Evolutionary conservation across 2,888 invertebrate species (phyloP).

Genomic region (Lissocephala sabroskyi): DNA sequence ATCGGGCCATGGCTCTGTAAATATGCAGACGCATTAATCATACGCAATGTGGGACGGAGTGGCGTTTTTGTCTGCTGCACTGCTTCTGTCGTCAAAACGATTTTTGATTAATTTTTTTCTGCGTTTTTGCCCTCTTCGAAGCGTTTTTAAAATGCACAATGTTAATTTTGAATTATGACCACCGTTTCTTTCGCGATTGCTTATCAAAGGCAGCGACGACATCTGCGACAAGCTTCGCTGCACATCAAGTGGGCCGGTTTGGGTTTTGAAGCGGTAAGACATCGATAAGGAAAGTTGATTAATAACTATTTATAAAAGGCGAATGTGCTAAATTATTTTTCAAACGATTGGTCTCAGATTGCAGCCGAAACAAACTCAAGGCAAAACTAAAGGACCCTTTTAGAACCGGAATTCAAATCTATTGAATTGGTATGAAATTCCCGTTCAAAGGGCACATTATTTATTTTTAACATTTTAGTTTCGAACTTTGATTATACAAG

Average conservation of each 20-base stretch:
- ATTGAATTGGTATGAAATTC: no score
- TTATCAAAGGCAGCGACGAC: conserved; percentile 10
- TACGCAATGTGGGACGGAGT: conserved; percentile 25
- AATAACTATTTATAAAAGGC: not conserved
- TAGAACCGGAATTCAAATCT: no score
- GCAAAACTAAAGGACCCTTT: no score
- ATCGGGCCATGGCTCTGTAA: conserved; percentile 22
- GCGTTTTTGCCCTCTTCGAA: not conserved
- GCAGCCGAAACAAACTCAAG: no score
- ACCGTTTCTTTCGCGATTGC: conserved; percentile 14
- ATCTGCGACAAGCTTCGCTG: conserved; percentile 13
- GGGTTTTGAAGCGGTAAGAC: no score
- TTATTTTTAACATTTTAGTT: no score
- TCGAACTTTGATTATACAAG: no score
- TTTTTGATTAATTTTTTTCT: conserved; percentile 17
- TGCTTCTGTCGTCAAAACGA: conserved; percentile 6
- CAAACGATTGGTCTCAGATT: no score
- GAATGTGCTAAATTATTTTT: no score
- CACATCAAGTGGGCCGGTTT: conserved; percentile 2
- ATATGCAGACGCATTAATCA: conserved; percentile 44
- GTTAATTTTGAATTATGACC: conserved; percentile 20
- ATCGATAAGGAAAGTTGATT: not conserved
- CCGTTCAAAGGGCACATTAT: no score
- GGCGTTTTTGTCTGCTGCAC: not conserved
- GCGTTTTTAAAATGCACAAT: not conserved